A percentile compares a stretch with the other conserved stretches of the same genome.
phyloP scores from a whole-genome alignment of 2,797 vertebrate species.

The Syngnathus acus region DNA sequence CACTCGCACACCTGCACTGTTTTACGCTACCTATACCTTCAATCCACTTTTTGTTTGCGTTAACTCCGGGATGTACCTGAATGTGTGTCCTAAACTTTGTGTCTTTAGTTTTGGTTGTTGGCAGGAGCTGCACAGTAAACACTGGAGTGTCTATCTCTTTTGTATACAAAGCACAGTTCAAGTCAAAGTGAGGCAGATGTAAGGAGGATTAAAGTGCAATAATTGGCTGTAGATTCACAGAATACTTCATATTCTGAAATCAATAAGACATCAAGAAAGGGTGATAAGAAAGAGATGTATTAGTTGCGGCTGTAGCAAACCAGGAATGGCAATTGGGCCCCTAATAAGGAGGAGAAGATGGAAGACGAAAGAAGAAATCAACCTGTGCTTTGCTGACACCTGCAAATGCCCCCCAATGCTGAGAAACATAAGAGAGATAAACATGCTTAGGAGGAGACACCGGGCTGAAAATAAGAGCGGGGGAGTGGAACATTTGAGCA shows the following conservation, averaged over 20 bases:
- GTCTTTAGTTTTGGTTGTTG: neutral
- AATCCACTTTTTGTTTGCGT: neutral
- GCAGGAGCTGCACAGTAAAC: neutral
- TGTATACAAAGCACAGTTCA: neutral
- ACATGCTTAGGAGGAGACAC: conserved; percentile 24
- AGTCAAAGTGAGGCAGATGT: neutral
- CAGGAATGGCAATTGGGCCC: neutral
- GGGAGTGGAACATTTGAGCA: conserved; percentile 32
- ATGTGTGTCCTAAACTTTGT: neutral
- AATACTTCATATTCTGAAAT: neutral
- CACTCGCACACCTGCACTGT: too few relatives aligned
- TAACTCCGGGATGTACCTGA: neutral
- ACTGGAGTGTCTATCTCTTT: neutral
- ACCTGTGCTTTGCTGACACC: conserved; percentile 37
- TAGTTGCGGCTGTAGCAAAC: neutral
- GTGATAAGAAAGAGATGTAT: neutral
- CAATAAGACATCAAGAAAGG: neutral
- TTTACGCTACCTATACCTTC: neutral
- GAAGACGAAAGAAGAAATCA: conserved; percentile 14
- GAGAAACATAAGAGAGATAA: conserved; percentile 17
- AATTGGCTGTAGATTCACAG: neutral
- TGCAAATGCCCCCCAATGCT: conserved; percentile 29
- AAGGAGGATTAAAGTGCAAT: neutral
- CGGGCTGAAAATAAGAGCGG: conserved; percentile 18
- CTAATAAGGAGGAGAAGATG: neutral